Percentiles rank a stretch among this genome's conserved stretches.
Conservation (phyloP, 1,140 invertebrate species). For the Wiebesia pumilae region DNA sequence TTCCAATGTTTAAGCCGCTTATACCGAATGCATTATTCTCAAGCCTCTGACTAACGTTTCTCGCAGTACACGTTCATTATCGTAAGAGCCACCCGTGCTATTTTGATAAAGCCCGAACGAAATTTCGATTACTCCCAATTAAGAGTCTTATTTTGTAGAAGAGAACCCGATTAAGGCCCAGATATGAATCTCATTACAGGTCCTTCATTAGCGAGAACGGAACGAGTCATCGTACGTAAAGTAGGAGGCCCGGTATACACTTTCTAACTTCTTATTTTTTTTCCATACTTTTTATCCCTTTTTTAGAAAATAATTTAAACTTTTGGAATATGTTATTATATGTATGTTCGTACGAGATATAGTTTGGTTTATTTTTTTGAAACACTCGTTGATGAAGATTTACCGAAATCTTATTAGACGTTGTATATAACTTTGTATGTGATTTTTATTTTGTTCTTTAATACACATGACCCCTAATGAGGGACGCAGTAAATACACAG, state of each 20-base stretch:
- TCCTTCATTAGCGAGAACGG: conserved; percentile 24
- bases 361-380: conserved; percentile 41
- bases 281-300: not conserved
- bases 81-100: not conserved
- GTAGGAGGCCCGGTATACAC: not conserved
- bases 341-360: conserved; percentile 47
- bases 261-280: not conserved
- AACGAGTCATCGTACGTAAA: not conserved
- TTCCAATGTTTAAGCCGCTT: conserved; percentile 22
- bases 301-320: conserved; percentile 63
- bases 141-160: conserved; percentile 12
- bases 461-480: conserved; percentile 14
- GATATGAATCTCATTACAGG: not conserved
- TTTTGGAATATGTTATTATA: conserved; percentile 56
- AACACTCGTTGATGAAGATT: conserved; percentile 17
- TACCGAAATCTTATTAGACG: not conserved
- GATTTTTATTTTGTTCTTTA: conserved; percentile 14
- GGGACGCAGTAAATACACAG: conserved; percentile 18
- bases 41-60: conserved; percentile 23
- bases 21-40: conserved; percentile 26
- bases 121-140: conserved; percentile 32
- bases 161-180: conserved; percentile 1
- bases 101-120: conserved; percentile 26
- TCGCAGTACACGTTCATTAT: conserved; percentile 16
- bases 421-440: conserved; percentile 30